Evolutionary conservation across 2,113 vertebrate species (phyloP).

Genomic region (Notothenia rossii): DNA sequence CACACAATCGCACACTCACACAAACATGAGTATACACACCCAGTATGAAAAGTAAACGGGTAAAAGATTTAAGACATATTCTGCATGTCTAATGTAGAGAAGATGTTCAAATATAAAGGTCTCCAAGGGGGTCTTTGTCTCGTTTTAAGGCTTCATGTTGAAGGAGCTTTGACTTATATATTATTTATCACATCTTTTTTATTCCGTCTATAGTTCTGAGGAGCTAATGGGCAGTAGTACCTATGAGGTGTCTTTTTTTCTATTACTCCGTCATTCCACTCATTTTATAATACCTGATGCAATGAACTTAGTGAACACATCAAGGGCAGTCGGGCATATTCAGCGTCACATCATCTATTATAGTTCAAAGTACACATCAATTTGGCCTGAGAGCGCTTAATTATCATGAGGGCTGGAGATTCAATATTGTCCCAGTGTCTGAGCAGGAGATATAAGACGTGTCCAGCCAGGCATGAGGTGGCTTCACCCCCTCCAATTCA

Average conservation of each 20-base stretch:
- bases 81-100: constrained; percentile 9
- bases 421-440: constrained; percentile 24
- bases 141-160: constrained; percentile 9
- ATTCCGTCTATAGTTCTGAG: not conserved
- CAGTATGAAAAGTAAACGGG: not conserved
- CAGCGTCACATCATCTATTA: not conserved
- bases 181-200: not conserved
- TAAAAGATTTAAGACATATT: not conserved
- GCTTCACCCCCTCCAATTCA: constrained; percentile 32
- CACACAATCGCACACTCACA: not conserved
- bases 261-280: not conserved
- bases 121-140: constrained; percentile 2
- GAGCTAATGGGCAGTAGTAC: not conserved
- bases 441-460: constrained; percentile 17
- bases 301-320: not conserved
- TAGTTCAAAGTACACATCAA: not conserved
- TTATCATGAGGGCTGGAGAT: constrained; percentile 17
- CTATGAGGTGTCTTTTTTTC: not conserved
- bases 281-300: not conserved
- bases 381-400: not conserved
- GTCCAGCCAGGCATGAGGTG: constrained; percentile 28
- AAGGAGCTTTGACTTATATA: not conserved
- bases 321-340: not conserved
- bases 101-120: constrained; percentile 1
- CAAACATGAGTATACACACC: not conserved